Evolutionary conservation across 2,888 invertebrate genomes (phyloP).

Genomic region (Pogonocherus hispidulus): DNA sequence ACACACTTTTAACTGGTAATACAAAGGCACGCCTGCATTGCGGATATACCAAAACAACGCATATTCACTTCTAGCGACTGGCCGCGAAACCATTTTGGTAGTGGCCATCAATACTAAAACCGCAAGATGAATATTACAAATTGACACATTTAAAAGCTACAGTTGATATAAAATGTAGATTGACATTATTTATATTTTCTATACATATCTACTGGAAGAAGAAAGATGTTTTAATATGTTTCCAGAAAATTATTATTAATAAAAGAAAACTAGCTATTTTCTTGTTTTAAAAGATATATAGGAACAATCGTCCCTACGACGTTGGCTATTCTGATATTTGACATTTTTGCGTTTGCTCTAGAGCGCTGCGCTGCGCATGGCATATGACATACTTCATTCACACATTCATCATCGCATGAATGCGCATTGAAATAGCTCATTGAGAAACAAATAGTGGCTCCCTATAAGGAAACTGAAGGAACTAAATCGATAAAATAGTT

Average conservation of each 20-base stretch:
- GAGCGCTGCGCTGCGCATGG: too few relatives aligned
- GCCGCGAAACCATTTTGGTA: conserved; percentile 69
- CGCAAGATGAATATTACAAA: conserved; percentile 43
- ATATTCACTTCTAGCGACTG: conserved; percentile 68
- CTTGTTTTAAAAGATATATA: conserved; percentile 50
- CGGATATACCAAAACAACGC: conserved; percentile 69
- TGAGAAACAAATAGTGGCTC: too few relatives aligned
- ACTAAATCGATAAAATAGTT: too few relatives aligned
- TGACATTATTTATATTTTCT: conserved; percentile 21
- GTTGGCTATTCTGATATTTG: conserved; percentile 44
- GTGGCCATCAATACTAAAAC: conserved; percentile 64
- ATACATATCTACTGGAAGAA: background rate
- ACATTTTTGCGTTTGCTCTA: conserved; percentile 25
- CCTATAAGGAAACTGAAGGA: too few relatives aligned
- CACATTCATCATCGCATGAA: background rate
- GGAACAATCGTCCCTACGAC: conserved; percentile 36
- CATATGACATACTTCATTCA: too few relatives aligned
- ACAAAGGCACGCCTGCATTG: conserved; percentile 69
- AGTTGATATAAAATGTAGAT: background rate
- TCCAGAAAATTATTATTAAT: conserved; percentile 13
- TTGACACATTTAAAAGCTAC: conserved; percentile 30
- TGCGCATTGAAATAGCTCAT: too few relatives aligned
- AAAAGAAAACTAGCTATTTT: conserved; percentile 46
- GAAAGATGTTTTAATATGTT: conserved; percentile 6
- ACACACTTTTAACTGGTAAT: conserved; percentile 65